Conservation (phyloP, 2,797 vertebrate species). For the Avahi laniger region DNA sequence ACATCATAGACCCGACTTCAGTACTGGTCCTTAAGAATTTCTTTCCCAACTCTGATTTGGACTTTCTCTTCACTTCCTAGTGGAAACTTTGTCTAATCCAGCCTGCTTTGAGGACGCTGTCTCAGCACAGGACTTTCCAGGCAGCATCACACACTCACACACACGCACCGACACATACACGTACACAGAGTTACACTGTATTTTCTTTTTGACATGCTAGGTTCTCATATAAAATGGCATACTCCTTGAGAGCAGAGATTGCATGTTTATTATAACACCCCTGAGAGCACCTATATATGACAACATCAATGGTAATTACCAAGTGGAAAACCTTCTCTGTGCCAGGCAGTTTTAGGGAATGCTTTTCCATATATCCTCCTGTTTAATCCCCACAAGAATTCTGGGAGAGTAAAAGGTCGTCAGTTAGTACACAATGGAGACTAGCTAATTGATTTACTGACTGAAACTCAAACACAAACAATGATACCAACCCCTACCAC, state of each 20-base stretch:
- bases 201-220: not conserved
- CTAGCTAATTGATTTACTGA: not conserved
- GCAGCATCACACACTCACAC: too few species aligned
- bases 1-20: not conserved
- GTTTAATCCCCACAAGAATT: not conserved
- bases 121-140: not conserved
- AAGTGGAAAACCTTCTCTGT: not conserved
- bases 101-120: not conserved
- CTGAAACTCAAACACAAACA: not conserved
- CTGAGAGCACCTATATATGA: not conserved
- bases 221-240: not conserved
- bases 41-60: not conserved
- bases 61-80: not conserved
- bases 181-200: not conserved
- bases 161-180: too few species aligned
- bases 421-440: not conserved
- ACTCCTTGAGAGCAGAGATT: not conserved
- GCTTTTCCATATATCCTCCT: not conserved
- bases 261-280: not conserved
- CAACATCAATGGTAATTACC: not conserved
- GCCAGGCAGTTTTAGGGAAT: not conserved
- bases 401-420: not conserved
- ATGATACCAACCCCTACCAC: not conserved
- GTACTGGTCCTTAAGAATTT: not conserved
- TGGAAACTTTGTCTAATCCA: not conserved